Evolutionary conservation across 2,797 vertebrate species (phyloP).

Genomic region (Pseudochirops corinnae): DNA sequence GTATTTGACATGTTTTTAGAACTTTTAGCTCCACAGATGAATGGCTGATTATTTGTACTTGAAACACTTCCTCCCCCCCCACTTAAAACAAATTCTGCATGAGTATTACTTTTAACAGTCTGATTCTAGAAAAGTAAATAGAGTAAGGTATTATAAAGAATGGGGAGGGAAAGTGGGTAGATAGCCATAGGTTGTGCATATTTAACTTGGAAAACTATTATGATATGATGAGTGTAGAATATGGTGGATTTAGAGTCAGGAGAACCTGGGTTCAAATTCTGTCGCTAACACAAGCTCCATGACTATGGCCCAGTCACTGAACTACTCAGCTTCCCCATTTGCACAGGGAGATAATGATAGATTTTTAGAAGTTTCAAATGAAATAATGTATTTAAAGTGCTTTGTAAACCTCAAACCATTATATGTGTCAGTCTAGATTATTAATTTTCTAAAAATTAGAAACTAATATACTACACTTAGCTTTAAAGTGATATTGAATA

Average conservation of each 20-base stretch:
- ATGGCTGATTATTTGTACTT: constrained; percentile 19
- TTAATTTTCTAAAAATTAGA: not conserved
- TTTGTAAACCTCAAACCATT: not conserved
- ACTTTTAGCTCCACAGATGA: not conserved
- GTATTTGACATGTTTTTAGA: constrained; percentile 9
- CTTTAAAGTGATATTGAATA: not conserved
- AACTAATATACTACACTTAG: not conserved
- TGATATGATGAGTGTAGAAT: not conserved
- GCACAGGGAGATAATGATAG: not conserved
- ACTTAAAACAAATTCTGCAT: constrained; percentile 13
- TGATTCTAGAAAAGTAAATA: constrained; percentile 17
- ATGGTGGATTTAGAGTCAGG: not conserved
- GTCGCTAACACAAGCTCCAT: not conserved
- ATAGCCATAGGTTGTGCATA: not conserved
- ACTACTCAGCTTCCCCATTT: not conserved
- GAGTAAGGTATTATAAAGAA: constrained; percentile 30
- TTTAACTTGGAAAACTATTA: not conserved
- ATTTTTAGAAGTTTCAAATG: not conserved
- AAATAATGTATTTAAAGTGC: not conserved
- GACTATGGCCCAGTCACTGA: not conserved
- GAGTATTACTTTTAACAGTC: not conserved
- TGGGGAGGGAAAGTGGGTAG: not conserved
- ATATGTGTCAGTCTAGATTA: not conserved
- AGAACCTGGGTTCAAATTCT: not conserved
- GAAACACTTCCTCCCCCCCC: not conserved